Conservation (phyloP, 2,113 vertebrate species). For the Patagioenas fasciata region DNA sequence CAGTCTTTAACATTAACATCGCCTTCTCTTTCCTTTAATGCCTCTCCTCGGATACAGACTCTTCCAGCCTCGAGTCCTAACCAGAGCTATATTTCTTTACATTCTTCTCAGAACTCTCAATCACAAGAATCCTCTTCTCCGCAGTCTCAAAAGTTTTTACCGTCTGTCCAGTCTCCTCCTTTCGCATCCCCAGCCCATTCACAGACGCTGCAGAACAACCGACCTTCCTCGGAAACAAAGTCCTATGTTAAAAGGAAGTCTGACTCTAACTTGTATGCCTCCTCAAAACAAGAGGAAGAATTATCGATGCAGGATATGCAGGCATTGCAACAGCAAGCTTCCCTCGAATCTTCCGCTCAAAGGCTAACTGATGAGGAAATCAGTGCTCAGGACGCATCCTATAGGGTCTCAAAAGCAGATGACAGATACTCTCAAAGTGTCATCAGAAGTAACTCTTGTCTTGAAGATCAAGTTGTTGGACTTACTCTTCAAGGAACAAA, state of each 20-base stretch:
- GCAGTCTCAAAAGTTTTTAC: constrained; percentile 87
- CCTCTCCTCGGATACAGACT: constrained; percentile 79
- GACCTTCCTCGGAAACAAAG: constrained; percentile 85
- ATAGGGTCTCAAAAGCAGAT: constrained; percentile 90
- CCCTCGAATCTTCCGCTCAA: constrained; percentile 82
- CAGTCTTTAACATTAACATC: constrained; percentile 85
- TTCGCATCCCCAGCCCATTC: constrained; percentile 82
- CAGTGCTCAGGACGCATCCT: constrained; percentile 81
- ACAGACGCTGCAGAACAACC: constrained; percentile 85
- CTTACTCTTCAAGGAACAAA: constrained; percentile 78
- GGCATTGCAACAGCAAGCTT: constrained; percentile 83
- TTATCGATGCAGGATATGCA: constrained; percentile 89
- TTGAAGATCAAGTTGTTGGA: constrained; percentile 88
- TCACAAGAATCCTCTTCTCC: constrained; percentile 81
- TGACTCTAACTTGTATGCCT: constrained; percentile 80
- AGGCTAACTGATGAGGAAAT: constrained; percentile 79
- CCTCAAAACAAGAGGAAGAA: constrained; percentile 81
- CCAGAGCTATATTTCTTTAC: constrained; percentile 86
- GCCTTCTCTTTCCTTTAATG: constrained; percentile 83
- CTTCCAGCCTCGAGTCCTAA: constrained; percentile 82
- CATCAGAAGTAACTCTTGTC: constrained; percentile 89
- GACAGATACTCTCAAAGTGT: constrained; percentile 93
- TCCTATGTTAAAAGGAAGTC: constrained; percentile 87
- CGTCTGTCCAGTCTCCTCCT: constrained; percentile 80
- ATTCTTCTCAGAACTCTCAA: constrained; percentile 82